Evolutionary conservation across 2,888 invertebrate genomes (phyloP).

Genomic region (Onchidella celtica): DNA sequence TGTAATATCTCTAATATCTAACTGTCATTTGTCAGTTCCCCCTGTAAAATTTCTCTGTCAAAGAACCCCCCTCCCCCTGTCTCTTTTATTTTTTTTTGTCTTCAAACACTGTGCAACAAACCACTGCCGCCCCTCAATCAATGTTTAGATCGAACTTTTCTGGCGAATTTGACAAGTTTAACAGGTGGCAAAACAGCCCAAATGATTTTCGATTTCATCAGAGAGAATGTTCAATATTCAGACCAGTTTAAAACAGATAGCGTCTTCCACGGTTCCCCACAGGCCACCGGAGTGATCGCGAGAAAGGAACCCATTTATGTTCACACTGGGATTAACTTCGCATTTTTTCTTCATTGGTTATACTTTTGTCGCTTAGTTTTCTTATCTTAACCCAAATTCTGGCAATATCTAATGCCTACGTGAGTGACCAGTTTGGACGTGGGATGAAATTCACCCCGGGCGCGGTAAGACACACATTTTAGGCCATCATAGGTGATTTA

Average conservation of each 20-base stretch:
- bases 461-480: no score
- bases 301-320: constrained; percentile 30
- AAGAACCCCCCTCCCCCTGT: constrained; percentile 17
- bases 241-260: constrained; percentile 54
- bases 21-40: no score
- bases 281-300: constrained; percentile 15
- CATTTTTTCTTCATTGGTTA: constrained; percentile 11
- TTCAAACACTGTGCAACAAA: constrained; percentile 22
- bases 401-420: no score
- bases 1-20: no score
- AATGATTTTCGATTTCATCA: constrained; percentile 58
- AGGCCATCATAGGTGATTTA: no score
- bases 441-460: no score
- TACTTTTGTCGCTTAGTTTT: not conserved
- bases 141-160: constrained; percentile 53
- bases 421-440: no score
- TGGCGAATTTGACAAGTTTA: constrained; percentile 56
- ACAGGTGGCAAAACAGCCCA: constrained; percentile 57
- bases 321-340: constrained; percentile 44
- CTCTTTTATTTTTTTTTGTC: constrained; percentile 23
- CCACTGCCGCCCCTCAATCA: constrained; percentile 45
- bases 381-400: no score
- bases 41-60: no score
- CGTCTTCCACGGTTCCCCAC: constrained; percentile 39
- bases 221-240: constrained; percentile 55